Evolutionary conservation across 2,888 invertebrate species (phyloP).

Genomic region (Colostygia pectinataria): DNA sequence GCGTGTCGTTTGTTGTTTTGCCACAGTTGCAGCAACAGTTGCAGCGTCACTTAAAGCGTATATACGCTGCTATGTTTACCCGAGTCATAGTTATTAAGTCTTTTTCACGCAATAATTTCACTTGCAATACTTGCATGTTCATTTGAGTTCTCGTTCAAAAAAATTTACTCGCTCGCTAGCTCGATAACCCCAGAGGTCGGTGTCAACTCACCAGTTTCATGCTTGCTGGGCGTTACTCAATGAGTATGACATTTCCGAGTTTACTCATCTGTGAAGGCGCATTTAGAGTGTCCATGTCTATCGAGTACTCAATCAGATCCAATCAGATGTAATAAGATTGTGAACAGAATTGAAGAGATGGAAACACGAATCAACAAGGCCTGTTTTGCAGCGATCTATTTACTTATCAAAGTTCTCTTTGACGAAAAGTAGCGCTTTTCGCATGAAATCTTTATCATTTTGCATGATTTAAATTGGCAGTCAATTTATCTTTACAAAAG

Average conservation of each 20-base stretch:
- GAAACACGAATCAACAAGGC: constrained; percentile 2
- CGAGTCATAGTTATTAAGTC: no score
- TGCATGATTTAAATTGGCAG: constrained; percentile 19
- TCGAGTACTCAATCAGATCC: constrained; percentile 18
- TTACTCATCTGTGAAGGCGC: constrained; percentile 41
- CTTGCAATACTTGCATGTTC: no score
- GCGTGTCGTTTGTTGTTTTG: no score
- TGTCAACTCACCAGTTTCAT: constrained; percentile 52
- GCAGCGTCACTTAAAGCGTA: no score
- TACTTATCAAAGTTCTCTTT: constrained; percentile 1
- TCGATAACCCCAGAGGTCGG: neutral
- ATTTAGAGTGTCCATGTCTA: constrained; percentile 28
- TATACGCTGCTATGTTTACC: no score
- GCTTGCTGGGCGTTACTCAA: constrained; percentile 56
- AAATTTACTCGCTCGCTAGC: no score
- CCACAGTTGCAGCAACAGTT: no score
- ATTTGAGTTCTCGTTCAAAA: no score
- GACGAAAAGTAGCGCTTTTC: constrained; percentile 2
- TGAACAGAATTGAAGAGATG: constrained; percentile 7
- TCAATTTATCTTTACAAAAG: constrained; percentile 23
- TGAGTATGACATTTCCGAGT: constrained; percentile 59
- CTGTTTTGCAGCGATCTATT: constrained; percentile 8
- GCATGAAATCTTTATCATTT: constrained; percentile 7
- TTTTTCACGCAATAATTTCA: no score
- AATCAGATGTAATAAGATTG: constrained; percentile 8